Base-by-base conservation (phyloP, 2,888 invertebrate species). In the Danaus chrysippus region DNA sequence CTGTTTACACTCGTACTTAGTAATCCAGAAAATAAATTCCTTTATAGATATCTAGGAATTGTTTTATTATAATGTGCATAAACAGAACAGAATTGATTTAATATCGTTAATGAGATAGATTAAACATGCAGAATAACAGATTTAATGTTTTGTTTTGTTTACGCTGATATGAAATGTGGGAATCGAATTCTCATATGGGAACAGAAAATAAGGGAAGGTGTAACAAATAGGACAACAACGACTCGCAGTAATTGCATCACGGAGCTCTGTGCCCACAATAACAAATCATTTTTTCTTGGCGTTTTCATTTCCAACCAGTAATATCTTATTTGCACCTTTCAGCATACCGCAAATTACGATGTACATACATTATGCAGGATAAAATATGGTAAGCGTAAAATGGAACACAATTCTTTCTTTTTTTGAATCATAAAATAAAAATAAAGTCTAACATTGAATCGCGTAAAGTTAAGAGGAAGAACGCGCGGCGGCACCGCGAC, bases 221-320 rank as follows among this genome's bases (percentile, higher is more conserved):
- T 49, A 17, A 49, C 49, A 17, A 17, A 49, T 49, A 49, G 49
- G 17, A 46, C 12, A n/a, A 53, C 44, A 53, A 44, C 44, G 41
- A 19, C 13, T 54, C 71, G 59, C 70, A 69, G 76, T 82, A 80
- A 83, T 83, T 82, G 79, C 76, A 76, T 68, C 72, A 65, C 72
- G 72, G 69, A 69, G 72, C 72, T 71, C 72, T 74, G 75, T 73
- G 73, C 75, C 69, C 74, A 75, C 80, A 77, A 78, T 79, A 83
- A 80, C 80, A 81, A 84, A 82, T 82, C 78, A 79, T 76, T 77
- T 80, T 75, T 78, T 71, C 71, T 68, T 70, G 68, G 63, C 67
- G 68, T 71, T 73, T 76, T 77, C 81, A 81, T 81, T 83, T 83
- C 84, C 82, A 80, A 68, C 73, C 64, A 75, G 75, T 81, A 82